Conservation (phyloP, 2,113 vertebrate species). For the Ibidorhyncha struthersii region DNA sequence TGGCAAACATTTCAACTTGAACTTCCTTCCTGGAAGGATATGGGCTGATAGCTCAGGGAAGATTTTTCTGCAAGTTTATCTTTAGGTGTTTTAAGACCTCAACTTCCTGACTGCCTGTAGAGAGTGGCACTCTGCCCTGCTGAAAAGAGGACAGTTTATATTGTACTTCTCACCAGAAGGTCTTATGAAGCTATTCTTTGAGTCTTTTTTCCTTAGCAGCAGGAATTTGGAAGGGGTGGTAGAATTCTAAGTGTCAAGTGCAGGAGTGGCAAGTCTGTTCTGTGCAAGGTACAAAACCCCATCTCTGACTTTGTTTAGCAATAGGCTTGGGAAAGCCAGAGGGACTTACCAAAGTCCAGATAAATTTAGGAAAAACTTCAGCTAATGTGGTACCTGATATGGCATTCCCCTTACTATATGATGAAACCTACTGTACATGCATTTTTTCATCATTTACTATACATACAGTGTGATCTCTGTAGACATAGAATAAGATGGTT, state of each 20-base stretch:
- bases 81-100: not conserved
- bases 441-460: not conserved
- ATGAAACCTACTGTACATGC: not conserved
- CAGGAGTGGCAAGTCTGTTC: not conserved
- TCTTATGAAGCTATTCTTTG: not conserved
- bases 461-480: not conserved
- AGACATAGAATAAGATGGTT: not conserved
- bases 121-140: not conserved
- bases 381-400: not conserved
- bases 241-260: not conserved
- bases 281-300: not conserved
- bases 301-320: not conserved
- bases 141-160: not conserved
- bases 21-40: not conserved
- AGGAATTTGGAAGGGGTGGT: not conserved
- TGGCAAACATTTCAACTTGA: not conserved
- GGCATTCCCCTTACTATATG: not conserved
- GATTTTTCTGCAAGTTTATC: not conserved
- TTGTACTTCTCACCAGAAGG: not conserved
- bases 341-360: fast-evolving
- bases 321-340: not conserved
- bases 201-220: not conserved
- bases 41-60: not conserved
- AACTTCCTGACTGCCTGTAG: not conserved
- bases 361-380: not conserved